A percentile compares a stretch with the other conserved stretches of the same genome.
phyloP scores from a whole-genome alignment of 2,888 invertebrate genomes.

The Tribolium freemani region DNA sequence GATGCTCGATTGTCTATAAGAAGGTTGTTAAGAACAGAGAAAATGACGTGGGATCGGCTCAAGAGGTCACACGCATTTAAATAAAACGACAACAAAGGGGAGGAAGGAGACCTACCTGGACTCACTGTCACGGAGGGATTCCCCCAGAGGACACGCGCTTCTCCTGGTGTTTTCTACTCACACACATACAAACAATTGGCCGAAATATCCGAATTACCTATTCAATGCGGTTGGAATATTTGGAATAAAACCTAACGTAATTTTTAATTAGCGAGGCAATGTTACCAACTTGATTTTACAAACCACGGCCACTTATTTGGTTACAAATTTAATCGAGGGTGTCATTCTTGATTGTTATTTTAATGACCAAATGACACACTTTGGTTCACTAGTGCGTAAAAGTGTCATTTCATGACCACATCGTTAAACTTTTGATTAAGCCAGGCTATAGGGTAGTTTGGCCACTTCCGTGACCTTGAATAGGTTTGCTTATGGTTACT shows the following conservation, averaged over 20 bases:
- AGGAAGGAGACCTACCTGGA: not conserved
- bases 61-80: constrained; percentile 28
- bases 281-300: too few relatives aligned
- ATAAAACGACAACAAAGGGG: constrained; percentile 7
- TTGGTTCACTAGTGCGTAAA: not conserved
- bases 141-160: constrained; percentile 9
- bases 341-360: too few relatives aligned
- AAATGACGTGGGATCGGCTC: constrained; percentile 17
- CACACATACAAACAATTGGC: too few relatives aligned
- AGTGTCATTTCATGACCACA: not conserved
- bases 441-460: too few relatives aligned
- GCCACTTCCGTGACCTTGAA: too few relatives aligned
- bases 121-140: constrained; percentile 15
- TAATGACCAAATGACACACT: not conserved
- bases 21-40: not conserved
- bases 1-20: constrained; percentile 24
- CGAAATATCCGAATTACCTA: not conserved
- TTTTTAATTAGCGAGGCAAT: too few relatives aligned
- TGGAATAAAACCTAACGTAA: not conserved
- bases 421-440: too few relatives aligned
- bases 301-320: too few relatives aligned
- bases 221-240: not conserved
- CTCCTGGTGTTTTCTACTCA: not conserved
- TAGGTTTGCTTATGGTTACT: too few relatives aligned
- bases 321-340: too few relatives aligned